These are phyloP conservation scores for Parnassius mnemosyne DNA, from an alignment of 2,888 invertebrate genomes.

Conservation along the genomic window DNA sequence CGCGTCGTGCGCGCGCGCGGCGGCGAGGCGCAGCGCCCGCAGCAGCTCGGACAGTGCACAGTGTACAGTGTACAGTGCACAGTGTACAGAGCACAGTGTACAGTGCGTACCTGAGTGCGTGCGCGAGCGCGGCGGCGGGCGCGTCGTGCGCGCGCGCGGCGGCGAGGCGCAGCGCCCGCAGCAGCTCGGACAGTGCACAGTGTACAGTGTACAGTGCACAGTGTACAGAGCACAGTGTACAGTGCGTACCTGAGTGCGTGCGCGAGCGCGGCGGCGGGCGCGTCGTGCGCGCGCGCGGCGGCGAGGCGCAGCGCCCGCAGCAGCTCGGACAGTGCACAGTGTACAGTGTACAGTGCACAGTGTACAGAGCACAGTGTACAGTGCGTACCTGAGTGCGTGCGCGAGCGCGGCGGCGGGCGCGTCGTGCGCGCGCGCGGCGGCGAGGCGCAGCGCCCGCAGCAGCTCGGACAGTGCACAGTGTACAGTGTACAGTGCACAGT, in stretches of 20 bases:
- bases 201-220: no score
- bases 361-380: not conserved
- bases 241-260: not conserved
- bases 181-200: constrained; percentile 81
- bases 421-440: constrained; percentile 54
- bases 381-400: not conserved
- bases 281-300: not conserved
- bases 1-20: constrained; percentile 43
- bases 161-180: constrained; percentile 87
- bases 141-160: constrained; percentile 52
- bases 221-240: not conserved
- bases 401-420: constrained; percentile 57
- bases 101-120: constrained; percentile 32
- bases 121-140: constrained; percentile 65
- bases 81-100: not conserved
- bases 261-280: not conserved
- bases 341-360: not conserved
- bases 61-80: not conserved
- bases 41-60: constrained; percentile 83
- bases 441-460: constrained; percentile 86
- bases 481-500: not conserved
- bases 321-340: constrained; percentile 32
- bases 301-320: not conserved
- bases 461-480: constrained; percentile 81
- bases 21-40: constrained; percentile 86